Percentiles rank a stretch among this genome's conserved stretches.
Evolutionary conservation across 2,888 invertebrate genomes (phyloP).

Genomic region (Pycnomerus fuliginosus): DNA sequence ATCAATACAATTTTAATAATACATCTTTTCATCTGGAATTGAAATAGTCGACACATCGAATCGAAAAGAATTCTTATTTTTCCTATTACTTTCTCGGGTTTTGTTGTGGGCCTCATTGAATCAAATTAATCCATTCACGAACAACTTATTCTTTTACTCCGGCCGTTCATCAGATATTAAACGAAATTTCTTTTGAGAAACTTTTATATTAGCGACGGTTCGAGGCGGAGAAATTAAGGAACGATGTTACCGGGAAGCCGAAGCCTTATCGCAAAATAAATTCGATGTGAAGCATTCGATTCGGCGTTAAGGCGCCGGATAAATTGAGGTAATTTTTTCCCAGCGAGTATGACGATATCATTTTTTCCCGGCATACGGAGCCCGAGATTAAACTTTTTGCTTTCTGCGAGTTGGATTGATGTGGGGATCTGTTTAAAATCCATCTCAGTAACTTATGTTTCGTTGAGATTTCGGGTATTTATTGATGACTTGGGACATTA

Average conservation of each 20-base stretch:
- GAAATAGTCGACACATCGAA: no score
- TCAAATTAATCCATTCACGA: constrained; percentile 10
- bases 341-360: constrained; percentile 16
- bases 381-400: constrained; percentile 24
- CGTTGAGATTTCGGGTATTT: constrained; percentile 15
- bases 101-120: no score
- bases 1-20: no score
- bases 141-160: constrained; percentile 10
- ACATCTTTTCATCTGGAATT: no score
- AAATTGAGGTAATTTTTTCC: constrained; percentile 31
- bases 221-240: no score
- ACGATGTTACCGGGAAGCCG: no score
- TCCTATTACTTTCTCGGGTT: no score
- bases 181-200: constrained; percentile 9
- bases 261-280: constrained; percentile 34
- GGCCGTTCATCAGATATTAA: constrained; percentile 7
- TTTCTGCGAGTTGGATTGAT: constrained; percentile 21
- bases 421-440: constrained; percentile 14
- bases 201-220: no score
- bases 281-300: constrained; percentile 35
- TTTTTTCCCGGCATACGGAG: constrained; percentile 15
- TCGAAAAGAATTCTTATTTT: no score
- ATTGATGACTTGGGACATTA: constrained; percentile 10
- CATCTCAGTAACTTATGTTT: constrained; percentile 15
- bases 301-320: constrained; percentile 32